Conservation (phyloP, 2,797 vertebrate species). For the Microchirus variegatus region DNA sequence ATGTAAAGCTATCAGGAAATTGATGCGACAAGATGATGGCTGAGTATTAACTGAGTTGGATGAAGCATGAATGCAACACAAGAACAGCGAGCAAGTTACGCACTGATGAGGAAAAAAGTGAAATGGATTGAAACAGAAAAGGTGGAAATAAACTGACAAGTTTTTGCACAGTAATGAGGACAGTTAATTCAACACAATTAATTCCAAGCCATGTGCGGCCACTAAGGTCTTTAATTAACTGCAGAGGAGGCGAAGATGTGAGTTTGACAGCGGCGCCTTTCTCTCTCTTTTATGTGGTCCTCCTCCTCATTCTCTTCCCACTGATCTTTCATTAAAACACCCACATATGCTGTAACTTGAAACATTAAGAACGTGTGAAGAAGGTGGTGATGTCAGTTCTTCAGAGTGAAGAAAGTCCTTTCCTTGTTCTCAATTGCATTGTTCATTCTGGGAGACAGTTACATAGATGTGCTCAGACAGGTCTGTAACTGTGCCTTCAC, state of each 20-base stretch:
- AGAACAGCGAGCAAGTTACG: constrained; percentile 1
- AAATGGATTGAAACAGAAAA: constrained; percentile 40
- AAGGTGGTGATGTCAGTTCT: constrained; percentile 25
- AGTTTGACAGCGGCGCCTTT: constrained; percentile 52
- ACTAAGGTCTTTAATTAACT: constrained; percentile 58
- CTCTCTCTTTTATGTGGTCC: constrained; percentile 26
- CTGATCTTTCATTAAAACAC: constrained; percentile 61
- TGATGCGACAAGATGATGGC: constrained; percentile 41
- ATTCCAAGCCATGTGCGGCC: constrained; percentile 51
- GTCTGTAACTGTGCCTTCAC: not conserved
- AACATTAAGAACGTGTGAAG: constrained; percentile 30
- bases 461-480: not conserved
- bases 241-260: constrained; percentile 36
- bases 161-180: constrained; percentile 53
- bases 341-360: constrained; percentile 29
- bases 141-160: constrained; percentile 53
- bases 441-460: not conserved
- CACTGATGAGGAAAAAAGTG: constrained; percentile 6
- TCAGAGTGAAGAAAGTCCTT: not conserved
- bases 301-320: constrained; percentile 14
- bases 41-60: constrained; percentile 37
- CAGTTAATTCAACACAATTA: constrained; percentile 35
- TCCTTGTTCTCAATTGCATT: not conserved
- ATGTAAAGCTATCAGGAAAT: constrained; percentile 48
- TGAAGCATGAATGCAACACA: constrained; percentile 14